A percentile compares a stretch with the other conserved stretches of the same genome.
Conservation (phyloP, 2,797 vertebrate genomes). For the Polyboroides typus region DNA sequence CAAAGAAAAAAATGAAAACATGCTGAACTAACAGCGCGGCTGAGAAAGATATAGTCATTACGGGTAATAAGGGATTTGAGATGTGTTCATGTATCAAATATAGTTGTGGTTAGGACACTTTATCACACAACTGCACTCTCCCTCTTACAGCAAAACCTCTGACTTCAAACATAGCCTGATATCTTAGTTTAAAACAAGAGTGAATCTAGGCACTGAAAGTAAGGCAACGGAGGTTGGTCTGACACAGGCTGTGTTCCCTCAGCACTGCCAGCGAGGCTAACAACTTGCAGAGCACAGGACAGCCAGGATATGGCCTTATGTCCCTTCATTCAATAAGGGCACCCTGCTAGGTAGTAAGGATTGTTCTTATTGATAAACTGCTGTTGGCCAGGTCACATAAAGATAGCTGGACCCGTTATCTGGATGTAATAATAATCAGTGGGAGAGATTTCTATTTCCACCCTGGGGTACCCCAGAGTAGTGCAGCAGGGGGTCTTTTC, state of each 20-base stretch:
- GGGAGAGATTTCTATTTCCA: neutral
- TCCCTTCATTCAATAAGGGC: neutral
- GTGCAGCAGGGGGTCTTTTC: neutral
- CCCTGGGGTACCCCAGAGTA: neutral
- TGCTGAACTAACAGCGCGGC: neutral
- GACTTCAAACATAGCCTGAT: neutral
- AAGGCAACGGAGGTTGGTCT: accelerated
- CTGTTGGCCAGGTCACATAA: neutral
- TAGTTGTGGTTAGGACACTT: neutral
- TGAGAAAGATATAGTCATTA: neutral
- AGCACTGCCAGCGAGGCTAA: neutral
- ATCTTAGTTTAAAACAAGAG: neutral
- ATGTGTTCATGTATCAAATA: neutral
- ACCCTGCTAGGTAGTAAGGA: neutral
- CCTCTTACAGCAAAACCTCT: neutral
- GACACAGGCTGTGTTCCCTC: neutral
- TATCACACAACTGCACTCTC: neutral
- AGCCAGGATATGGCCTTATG: neutral
- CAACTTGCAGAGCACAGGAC: neutral
- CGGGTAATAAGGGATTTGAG: neutral
- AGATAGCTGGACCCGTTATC: neutral
- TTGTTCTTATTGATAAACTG: neutral
- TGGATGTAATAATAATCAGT: neutral
- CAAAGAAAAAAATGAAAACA: neutral
- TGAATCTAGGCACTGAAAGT: neutral